Base-by-base conservation (phyloP, 2,888 invertebrate genomes). In the Eristalis arbustorum region DNA sequence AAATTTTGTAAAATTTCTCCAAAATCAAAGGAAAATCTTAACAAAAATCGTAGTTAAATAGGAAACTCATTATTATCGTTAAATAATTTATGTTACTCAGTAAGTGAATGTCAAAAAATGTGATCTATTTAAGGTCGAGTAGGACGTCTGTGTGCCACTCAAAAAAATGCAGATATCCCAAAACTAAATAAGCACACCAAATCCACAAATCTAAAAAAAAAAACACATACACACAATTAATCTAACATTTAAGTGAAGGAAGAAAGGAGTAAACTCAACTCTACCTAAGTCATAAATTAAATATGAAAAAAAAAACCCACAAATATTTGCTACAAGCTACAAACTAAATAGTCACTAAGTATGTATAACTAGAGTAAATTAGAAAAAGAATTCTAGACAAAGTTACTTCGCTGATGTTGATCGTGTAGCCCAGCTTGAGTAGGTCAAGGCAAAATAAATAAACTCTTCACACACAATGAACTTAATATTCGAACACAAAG, bases 91-190 rank as follows among this genome's bases (percentile, higher is more conserved):
- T 88, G 88, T 89, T 89, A 88, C 80, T 85, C 88, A 79, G 89
- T 91, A 91, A 91, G 90, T 91, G 87, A 91, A 91, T 92, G 92
- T 91, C 92, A 91, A 91, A 91, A 90, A 90, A 91, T 91, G 91
- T 91, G 91, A 91, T 91, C 91, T 91, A 92, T 90, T 91, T 92
- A 92, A 90, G 90, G 91, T 91, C 91, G 89, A 89, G 79, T 89
- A 89, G 89, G 69, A 77, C 61, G 22, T 87, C 82, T 76, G 76
- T 83, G 74, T 31, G 61, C 71, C 28, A 61, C 49, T 40, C 66
- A 80, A 72, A 62, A n/a, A 14, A 25, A 57, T 31, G 64, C 69
- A 85, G 77, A 67, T 80, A 67, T 83, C 71, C 59, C 40, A 22
- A 23, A 62, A 56, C 34, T 11, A 25, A n/a, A 57, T 49, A 71